phyloP scores from a whole-genome alignment of 2,113 vertebrate species.

The Callipepla squamata region DNA sequence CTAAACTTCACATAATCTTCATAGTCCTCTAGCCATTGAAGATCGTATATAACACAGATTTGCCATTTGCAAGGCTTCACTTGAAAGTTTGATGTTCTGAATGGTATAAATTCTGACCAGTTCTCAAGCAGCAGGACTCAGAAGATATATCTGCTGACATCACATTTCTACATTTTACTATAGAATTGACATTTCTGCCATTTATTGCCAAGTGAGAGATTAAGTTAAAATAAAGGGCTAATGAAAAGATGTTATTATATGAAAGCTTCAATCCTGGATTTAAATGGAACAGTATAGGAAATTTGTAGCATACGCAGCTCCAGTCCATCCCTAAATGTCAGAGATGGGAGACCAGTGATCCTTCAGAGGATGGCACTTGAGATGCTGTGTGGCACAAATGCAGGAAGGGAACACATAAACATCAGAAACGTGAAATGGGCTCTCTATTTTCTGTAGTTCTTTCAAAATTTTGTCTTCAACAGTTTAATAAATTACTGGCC shows the following conservation, averaged over 20 bases:
- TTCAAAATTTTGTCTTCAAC: not conserved
- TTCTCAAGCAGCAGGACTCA: not conserved
- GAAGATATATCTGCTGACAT: conserved; percentile 28
- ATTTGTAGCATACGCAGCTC: not conserved
- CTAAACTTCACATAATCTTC: not conserved
- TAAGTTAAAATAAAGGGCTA: conserved; percentile 18
- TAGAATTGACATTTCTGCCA: conserved; percentile 31
- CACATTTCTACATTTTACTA: conserved; percentile 27
- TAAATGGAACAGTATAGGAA: not conserved
- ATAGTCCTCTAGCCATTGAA: conserved; percentile 21
- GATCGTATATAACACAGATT: not conserved
- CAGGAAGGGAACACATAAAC: not conserved
- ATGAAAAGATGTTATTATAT: not conserved
- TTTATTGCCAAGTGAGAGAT: conserved; percentile 5
- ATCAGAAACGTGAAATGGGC: not conserved
- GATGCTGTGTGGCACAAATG: not conserved
- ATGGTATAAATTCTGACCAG: conserved; percentile 36
- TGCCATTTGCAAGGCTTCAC: conserved; percentile 37
- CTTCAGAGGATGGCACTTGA: not conserved
- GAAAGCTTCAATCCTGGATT: not conserved
- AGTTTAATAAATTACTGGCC: not conserved
- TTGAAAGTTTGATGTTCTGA: conserved; percentile 14
- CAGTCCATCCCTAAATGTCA: not conserved
- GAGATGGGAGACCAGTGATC: accelerated
- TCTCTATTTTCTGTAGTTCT: not conserved